These are phyloP conservation scores for Rhabdornis inornatus DNA, from an alignment of 2,113 vertebrate species.

Conservation along the genomic window DNA sequence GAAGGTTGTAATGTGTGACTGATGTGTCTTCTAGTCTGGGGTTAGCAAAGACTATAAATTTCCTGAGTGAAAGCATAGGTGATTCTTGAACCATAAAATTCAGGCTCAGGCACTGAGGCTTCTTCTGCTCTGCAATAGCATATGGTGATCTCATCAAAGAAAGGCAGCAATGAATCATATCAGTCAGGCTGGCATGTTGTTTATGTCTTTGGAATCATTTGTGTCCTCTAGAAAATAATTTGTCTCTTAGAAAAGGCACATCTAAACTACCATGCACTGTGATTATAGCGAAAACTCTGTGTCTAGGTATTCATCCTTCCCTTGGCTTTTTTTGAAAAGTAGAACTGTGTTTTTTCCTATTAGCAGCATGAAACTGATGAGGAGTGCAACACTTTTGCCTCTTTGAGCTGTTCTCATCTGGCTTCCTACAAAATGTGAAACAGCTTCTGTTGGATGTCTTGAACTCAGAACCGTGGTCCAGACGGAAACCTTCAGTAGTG, in stretches of 20 bases:
- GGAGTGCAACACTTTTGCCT: neutral
- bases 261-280: neutral
- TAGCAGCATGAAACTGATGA: neutral
- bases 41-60: neutral
- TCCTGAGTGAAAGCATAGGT: neutral
- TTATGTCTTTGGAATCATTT: neutral
- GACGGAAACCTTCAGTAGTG: neutral
- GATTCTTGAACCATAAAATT: constrained; percentile 11
- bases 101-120: neutral
- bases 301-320: neutral
- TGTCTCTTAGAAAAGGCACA: neutral
- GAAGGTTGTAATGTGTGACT: neutral
- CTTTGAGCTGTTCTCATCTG: neutral
- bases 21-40: neutral
- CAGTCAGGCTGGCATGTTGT: neutral
- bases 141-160: constrained; percentile 9
- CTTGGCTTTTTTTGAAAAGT: neutral
- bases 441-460: neutral
- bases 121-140: neutral
- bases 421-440: neutral
- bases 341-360: neutral
- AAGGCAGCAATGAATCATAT: neutral
- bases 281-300: neutral
- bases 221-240: neutral
- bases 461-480: neutral